Evolutionary conservation across 2,888 invertebrate species (phyloP).

Genomic region (Acleris holmiana): DNA sequence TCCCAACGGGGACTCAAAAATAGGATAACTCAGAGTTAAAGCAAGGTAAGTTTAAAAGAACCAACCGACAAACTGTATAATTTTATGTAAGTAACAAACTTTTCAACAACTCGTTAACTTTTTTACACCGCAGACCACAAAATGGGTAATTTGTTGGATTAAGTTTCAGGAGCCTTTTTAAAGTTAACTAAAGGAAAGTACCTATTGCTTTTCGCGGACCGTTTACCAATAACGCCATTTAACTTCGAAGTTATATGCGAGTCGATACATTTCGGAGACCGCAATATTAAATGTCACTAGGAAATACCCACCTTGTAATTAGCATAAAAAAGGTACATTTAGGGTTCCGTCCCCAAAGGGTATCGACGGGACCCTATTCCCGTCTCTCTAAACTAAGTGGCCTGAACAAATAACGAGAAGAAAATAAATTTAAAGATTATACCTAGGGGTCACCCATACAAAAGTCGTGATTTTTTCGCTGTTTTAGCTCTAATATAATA

Average conservation of each 20-base stretch:
- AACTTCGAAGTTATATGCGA: conserved; percentile 5
- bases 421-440: too few relatives aligned
- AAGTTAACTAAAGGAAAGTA: conserved; percentile 18
- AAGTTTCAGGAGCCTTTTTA: conserved; percentile 27
- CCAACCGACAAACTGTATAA: conserved; percentile 25
- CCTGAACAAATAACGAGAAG: too few relatives aligned
- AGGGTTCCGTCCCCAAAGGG: too few relatives aligned
- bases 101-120: conserved; percentile 32
- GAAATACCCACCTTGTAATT: too few relatives aligned
- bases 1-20: neutral
- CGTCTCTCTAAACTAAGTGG: too few relatives aligned
- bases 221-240: conserved; percentile 6
- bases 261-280: too few relatives aligned
- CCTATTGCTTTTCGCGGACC: conserved; percentile 12
- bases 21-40: neutral
- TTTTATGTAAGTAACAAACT: conserved; percentile 34
- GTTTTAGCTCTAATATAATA: too few relatives aligned
- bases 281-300: too few relatives aligned
- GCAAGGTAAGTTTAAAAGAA: neutral
- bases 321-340: too few relatives aligned
- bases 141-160: conserved; percentile 34
- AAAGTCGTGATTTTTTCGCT: too few relatives aligned
- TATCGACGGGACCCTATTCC: too few relatives aligned
- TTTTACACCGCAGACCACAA: conserved; percentile 15
- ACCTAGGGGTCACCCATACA: too few relatives aligned